Base-by-base conservation (phyloP, 2,888 invertebrate species). In the Ichneumoninae sp. region DNA sequence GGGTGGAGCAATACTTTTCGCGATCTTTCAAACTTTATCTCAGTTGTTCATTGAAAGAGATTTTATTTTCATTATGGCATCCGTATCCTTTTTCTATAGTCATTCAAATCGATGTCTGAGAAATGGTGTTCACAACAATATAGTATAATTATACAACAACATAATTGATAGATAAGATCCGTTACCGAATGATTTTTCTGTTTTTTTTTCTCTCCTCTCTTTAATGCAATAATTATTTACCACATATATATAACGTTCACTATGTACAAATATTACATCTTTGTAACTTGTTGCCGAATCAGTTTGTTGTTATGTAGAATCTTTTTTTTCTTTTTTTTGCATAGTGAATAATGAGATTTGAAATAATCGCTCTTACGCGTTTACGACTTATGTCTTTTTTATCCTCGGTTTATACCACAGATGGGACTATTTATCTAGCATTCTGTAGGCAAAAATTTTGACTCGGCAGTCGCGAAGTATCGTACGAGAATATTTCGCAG, bases 61-160 rank as follows among this genome's bases (percentile, higher is more conserved):
- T 62, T 66, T 74, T 77, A 81, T 74, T 78, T 74, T 33, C 26
- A 62, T 65, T 57, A 22, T 60, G 6, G 40, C 50, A 19, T 22
- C 69, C 47, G 44, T 40, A 19, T 71, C 52, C 22, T 54, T 22
- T 68, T 52, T 33, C 16, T 22, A n/a, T 77, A 26, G 33, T 74
- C 92, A 91, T 91, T 91, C 90, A 91, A 92, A 91, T 92, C 93
- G 92, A 92, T 93, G 92, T 92, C 88, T 91, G 91, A 92, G 91
- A 93, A 92, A 92, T 93, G 92, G 92, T 93, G 91, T 92, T 92
- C 91, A 92, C 91, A 92, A 91, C 92, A 92, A 92, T 92, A 68
- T 22, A 60, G 54, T 74, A 74, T 74, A 65, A 65, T 91, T 88
- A 86, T 92, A 92, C 92, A 92, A 91, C 90, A 91, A 92, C 90